Evolutionary conservation across 2,113 vertebrate genomes (phyloP).

Genomic region (Xenotilapia caudafasciata): DNA sequence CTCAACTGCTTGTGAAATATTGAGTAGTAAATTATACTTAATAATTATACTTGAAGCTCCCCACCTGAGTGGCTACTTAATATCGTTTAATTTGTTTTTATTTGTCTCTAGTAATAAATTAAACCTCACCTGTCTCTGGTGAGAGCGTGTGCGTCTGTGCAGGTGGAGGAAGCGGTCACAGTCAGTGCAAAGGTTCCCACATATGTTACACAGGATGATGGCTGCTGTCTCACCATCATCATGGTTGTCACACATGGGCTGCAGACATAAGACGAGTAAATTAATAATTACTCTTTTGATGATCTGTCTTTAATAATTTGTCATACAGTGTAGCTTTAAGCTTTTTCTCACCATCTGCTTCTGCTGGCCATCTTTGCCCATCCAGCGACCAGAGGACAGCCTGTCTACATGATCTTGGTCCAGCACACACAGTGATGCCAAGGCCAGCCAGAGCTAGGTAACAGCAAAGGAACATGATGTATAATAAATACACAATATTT

Average conservation of each 20-base stretch:
- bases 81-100: not conserved
- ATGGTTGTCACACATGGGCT: slow-evolving; percentile 99
- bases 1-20: not conserved
- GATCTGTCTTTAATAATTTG: not conserved
- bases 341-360: slow-evolving; percentile 88
- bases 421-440: slow-evolving; percentile 94
- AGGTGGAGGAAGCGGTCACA: slow-evolving; percentile 97
- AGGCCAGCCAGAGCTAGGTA: slow-evolving; percentile 89
- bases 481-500: not conserved
- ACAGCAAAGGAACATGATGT: not conserved
- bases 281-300: not conserved
- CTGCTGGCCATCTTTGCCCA: slow-evolving; percentile 98
- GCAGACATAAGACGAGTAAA: not conserved
- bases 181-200: slow-evolving; percentile 96
- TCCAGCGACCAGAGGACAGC: slow-evolving; percentile 96
- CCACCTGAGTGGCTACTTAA: not conserved
- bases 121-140: slow-evolving; percentile 89
- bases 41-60: not conserved
- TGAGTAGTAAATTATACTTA: not conserved
- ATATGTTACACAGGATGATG: slow-evolving; percentile 94
- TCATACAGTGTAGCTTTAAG: not conserved
- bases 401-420: slow-evolving; percentile 98
- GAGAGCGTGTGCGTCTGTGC: slow-evolving; percentile 94
- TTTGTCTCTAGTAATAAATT: not conserved
- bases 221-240: slow-evolving; percentile 97